Base-by-base conservation (phyloP, 2,113 vertebrate genomes). In the Microcebus ravelobensis region DNA sequence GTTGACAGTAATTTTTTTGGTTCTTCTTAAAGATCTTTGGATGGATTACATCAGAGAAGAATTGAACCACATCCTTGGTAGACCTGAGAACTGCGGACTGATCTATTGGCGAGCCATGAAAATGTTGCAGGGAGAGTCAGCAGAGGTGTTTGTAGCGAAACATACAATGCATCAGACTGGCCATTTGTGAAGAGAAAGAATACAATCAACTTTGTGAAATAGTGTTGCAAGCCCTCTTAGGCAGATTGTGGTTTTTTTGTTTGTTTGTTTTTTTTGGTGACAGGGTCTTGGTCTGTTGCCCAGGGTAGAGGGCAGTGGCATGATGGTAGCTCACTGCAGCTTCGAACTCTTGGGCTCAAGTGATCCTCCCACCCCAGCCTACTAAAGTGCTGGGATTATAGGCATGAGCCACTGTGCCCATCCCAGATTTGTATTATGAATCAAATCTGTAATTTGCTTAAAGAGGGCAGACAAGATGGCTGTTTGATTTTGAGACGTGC, bases 61-160 rank as follows among this genome's bases (percentile, higher is more conserved):
- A 97, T 97, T 99, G 91, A 99, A 91, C 87, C 98, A 99, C 68
- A 96, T 98, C 2, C 98, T 98, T 3, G 99, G 99, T 20, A 99
- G 98, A 97, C 99, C 99, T 11, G 99, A 99, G 97, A 99, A 99
- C 97, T 99, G 99, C 8, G 99, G 99, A 73, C 99, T 98, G 97
- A 99, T 99, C 97, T 99, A 99, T 98, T 99, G 99, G 99, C 99
- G 99, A 97, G 99, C 99, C 88, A 99, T 99, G 99, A 99, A 99
- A 98, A 98, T 98, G 87, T 94, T 99, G 95, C 98, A 99, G 90
- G 99, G 99, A 48, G 98, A 99, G 48, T 96, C 98, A 27, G 99
- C 99, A 97, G 99, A 99, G 97, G 96, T 96, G 31, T 99, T 99
- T 97, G 97, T 98, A 39, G 98, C 99, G 80, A 99, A 99, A 97